A percentile compares a stretch with the other conserved stretches of the same genome.
These are phyloP conservation scores for Papilio polytes DNA, from an alignment of 1,140 invertebrate genomes.

Conservation along the genomic window DNA sequence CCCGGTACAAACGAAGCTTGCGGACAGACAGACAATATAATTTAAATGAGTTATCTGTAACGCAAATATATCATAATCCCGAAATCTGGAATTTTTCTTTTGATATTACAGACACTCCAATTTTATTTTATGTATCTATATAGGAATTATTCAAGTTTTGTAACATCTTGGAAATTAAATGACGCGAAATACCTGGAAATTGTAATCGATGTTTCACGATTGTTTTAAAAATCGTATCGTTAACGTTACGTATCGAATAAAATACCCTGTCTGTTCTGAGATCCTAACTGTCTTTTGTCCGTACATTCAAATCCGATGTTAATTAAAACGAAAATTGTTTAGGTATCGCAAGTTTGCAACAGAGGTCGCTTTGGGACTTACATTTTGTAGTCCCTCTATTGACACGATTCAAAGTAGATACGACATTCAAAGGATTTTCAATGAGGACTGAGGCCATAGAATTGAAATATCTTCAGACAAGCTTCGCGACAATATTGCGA, in stretches of 20 bases:
- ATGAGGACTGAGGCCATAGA: conserved; percentile 35
- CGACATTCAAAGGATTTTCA: conserved; percentile 36
- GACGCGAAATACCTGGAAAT: no score
- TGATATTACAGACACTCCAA: no score
- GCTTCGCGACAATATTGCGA: conserved; percentile 32
- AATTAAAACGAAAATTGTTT: conserved; percentile 73
- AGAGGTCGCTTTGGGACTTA: conserved; percentile 39
- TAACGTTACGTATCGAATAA: conserved; percentile 45
- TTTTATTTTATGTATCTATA: no score
- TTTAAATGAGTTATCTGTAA: no score
- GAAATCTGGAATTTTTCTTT: no score
- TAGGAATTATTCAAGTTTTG: no score
- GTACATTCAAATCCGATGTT: conserved; percentile 63
- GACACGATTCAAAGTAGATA: conserved; percentile 38
- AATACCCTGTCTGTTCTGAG: conserved; percentile 5
- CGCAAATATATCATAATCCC: no score
- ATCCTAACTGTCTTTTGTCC: conserved; percentile 71
- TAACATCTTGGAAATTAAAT: no score
- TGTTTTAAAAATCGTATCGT: conserved; percentile 49
- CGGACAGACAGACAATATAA: no score
- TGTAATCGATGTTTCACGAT: no score
- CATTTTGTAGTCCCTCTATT: conserved; percentile 32
- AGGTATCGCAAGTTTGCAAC: conserved; percentile 41
- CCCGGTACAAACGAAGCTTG: no score
- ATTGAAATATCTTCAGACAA: conserved; percentile 40